These are phyloP conservation scores for Mormyrus hasselquistii DNA, from an alignment of 2,797 vertebrate species.

Conservation along the genomic window DNA sequence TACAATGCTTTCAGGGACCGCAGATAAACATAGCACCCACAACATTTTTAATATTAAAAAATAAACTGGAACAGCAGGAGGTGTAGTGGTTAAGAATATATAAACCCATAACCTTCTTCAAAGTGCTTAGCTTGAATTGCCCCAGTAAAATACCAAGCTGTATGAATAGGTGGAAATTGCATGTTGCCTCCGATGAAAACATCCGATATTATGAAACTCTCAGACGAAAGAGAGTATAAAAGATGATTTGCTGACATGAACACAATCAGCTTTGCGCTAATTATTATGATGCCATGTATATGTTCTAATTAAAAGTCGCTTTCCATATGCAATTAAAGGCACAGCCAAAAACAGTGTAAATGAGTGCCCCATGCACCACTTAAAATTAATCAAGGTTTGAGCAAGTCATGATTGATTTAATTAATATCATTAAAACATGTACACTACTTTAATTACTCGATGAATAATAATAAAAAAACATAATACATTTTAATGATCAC, in stretches of 20 bases:
- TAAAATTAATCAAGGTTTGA: conserved; percentile 12
- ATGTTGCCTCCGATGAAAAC: background rate
- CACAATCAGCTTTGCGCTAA: background rate
- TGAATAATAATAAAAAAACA: background rate
- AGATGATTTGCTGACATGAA: background rate
- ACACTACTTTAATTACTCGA: background rate
- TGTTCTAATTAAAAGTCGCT: conserved; percentile 15
- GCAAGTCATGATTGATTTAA: background rate
- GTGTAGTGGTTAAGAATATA: background rate
- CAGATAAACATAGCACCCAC: background rate
- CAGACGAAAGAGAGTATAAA: background rate
- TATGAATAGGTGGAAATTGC: conserved; percentile 4
- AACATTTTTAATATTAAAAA: background rate
- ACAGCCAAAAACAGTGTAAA: conserved; percentile 9
- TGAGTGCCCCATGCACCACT: background rate
- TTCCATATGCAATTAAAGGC: background rate
- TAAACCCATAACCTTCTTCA: background rate
- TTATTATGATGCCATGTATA: background rate
- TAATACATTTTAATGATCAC: conserved; percentile 1
- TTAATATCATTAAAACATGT: conserved; percentile 9
- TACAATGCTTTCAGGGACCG: background rate
- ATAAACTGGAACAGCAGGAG: background rate
- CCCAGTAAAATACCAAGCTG: background rate
- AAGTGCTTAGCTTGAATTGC: background rate
- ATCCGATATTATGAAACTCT: background rate